These are phyloP conservation scores for Schmidtea mediterranea DNA, from an alignment of 1,140 invertebrate genomes.

Conservation along the genomic window DNA sequence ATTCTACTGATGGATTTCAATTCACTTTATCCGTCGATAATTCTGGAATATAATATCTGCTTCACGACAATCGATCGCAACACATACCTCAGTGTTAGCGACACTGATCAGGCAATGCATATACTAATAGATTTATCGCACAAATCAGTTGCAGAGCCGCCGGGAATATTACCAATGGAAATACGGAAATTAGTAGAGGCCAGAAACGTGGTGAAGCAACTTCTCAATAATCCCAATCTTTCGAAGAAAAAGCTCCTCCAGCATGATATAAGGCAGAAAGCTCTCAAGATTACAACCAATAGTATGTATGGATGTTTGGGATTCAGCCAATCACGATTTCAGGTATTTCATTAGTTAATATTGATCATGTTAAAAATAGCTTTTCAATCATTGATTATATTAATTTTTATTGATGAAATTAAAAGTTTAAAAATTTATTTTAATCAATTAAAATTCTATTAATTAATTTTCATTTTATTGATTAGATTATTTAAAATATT, in stretches of 20 bases:
- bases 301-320: constrained; percentile 98
- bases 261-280: constrained; percentile 84
- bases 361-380: too few relatives aligned
- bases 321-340: constrained; percentile 73
- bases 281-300: constrained; percentile 87
- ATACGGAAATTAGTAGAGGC: constrained; percentile 79
- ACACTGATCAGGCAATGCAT: too few relatives aligned
- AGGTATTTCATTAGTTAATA: too few relatives aligned
- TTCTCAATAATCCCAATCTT: constrained; percentile 55
- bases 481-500: too few relatives aligned
- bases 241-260: constrained; percentile 23
- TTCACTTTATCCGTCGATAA: constrained; percentile 92
- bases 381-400: too few relatives aligned
- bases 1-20: constrained; percentile 95
- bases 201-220: constrained; percentile 57
- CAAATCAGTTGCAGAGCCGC: neutral
- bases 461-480: too few relatives aligned
- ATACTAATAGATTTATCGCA: too few relatives aligned
- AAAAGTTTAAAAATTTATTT: too few relatives aligned
- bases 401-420: too few relatives aligned
- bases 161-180: constrained; percentile 65
- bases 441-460: too few relatives aligned
- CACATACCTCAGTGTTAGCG: too few relatives aligned
- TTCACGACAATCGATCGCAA: constrained; percentile 52
- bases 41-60: constrained; percentile 96